Conservation (phyloP, 2,888 invertebrate genomes). For the Drosophila borealis region DNA sequence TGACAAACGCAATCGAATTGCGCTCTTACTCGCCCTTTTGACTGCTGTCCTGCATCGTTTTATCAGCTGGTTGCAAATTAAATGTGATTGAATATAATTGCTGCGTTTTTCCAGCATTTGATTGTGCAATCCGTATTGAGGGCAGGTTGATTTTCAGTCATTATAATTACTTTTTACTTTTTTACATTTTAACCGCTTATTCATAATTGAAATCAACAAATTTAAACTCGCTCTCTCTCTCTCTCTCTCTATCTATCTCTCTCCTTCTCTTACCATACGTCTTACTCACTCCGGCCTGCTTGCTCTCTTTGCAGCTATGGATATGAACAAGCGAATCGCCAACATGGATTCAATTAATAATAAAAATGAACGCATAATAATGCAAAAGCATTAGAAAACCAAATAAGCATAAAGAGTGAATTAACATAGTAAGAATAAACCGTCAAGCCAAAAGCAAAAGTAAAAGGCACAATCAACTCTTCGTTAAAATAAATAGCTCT, state of each 20-base stretch:
- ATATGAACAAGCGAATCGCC: constrained; percentile 50
- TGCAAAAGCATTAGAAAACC: constrained; percentile 40
- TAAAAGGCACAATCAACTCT: constrained; percentile 36
- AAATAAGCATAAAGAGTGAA: constrained; percentile 23
- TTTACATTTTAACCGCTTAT: constrained; percentile 17
- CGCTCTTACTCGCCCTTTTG: constrained; percentile 20
- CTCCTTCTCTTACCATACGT: not conserved
- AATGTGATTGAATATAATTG: constrained; percentile 58
- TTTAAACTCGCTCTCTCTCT: not conserved
- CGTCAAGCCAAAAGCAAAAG: constrained; percentile 22
- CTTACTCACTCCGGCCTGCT: constrained; percentile 17
- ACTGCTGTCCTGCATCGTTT: constrained; percentile 11
- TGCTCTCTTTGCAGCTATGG: constrained; percentile 49
- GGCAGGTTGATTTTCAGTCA: constrained; percentile 3
- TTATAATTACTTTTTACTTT: constrained; percentile 15
- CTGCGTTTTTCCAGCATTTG: constrained; percentile 6
- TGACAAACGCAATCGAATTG: constrained; percentile 48
- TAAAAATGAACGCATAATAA: constrained; percentile 39
- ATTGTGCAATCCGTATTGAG: constrained; percentile 37
- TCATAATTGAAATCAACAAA: constrained; percentile 26
- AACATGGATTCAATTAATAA: constrained; percentile 44
- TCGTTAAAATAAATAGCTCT: constrained; percentile 29
- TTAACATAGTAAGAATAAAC: constrained; percentile 26
- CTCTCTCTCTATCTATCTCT: constrained; percentile 2
- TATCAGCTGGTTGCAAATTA: constrained; percentile 36